Percentiles rank a stretch among this genome's conserved stretches.
phyloP scores from a whole-genome alignment of 2,113 vertebrate genomes.

The Rana temporaria region DNA sequence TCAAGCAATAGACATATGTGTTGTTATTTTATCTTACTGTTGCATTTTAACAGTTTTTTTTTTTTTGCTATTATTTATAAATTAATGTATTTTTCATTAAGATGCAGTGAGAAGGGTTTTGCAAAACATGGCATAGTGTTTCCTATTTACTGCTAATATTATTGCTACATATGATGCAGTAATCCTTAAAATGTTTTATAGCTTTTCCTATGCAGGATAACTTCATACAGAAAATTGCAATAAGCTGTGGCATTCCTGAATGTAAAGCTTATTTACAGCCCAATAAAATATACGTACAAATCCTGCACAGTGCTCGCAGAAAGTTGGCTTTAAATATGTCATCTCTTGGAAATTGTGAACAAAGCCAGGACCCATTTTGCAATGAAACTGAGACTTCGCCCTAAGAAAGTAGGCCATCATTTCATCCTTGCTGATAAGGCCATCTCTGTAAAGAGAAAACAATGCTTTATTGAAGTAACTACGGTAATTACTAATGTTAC shows the following conservation, averaged over 20 bases:
- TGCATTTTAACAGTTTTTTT: background rate
- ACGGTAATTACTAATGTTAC: too few relatives aligned
- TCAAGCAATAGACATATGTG: too few relatives aligned
- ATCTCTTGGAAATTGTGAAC: conserved; percentile 96
- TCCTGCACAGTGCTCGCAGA: conserved; percentile 97
- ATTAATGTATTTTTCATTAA: too few relatives aligned
- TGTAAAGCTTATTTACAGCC: background rate
- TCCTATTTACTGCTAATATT: too few relatives aligned
- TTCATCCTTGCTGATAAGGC: conserved; percentile 96
- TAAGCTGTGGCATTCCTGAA: background rate
- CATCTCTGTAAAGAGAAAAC: conserved; percentile 79
- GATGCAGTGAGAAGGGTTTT: too few relatives aligned
- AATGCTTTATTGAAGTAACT: background rate
- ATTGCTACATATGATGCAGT: too few relatives aligned
- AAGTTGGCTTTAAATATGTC: conserved; percentile 96
- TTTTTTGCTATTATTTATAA: background rate
- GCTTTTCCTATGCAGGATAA: too few relatives aligned
- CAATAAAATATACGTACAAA: conserved; percentile 84
- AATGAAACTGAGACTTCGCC: conserved; percentile 93
- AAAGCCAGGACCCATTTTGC: conserved; percentile 97
- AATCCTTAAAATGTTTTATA: too few relatives aligned
- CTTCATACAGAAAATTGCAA: background rate
- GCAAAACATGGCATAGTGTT: too few relatives aligned
- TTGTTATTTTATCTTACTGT: background rate
- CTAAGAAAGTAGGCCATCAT: conserved; percentile 97